Conservation (phyloP, 2,888 invertebrate species). For the Agrotis puta region DNA sequence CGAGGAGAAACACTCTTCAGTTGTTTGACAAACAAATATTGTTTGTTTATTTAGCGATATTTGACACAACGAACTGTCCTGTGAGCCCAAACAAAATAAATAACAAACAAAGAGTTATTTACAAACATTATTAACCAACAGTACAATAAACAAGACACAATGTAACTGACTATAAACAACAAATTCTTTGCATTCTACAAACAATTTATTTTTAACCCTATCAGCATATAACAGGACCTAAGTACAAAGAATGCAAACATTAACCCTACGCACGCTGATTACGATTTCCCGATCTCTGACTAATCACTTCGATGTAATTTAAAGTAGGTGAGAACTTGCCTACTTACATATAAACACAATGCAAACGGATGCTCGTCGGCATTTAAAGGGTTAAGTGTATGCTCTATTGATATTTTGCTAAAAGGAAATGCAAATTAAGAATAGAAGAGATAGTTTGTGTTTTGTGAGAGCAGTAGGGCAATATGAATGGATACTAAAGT, state of each 20-base stretch:
- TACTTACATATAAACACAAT: conserved; percentile 48
- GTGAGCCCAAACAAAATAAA: not conserved
- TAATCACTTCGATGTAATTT: conserved; percentile 48
- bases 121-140: conserved; percentile 2
- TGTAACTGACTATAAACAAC: not conserved
- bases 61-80: not conserved
- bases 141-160: conserved; percentile 8
- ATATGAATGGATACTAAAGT: not conserved
- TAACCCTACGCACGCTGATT: conserved; percentile 59
- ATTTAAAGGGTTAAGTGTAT: conserved; percentile 30
- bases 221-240: conserved; percentile 47
- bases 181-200: conserved; percentile 13
- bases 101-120: not conserved
- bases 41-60: not conserved
- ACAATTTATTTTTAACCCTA: conserved; percentile 45
- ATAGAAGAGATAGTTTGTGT: conserved; percentile 17
- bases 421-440: conserved; percentile 42
- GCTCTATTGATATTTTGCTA: conserved; percentile 37
- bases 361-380: conserved; percentile 50
- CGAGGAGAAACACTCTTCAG: too few relatives aligned
- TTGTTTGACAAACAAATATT: conserved; percentile 1
- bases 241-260: conserved; percentile 56
- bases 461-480: conserved; percentile 1
- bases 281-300: conserved; percentile 50
- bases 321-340: conserved; percentile 42